Evolutionary conservation across 2,113 vertebrate genomes (phyloP).

Genomic region (Anas platyrhynchos): DNA sequence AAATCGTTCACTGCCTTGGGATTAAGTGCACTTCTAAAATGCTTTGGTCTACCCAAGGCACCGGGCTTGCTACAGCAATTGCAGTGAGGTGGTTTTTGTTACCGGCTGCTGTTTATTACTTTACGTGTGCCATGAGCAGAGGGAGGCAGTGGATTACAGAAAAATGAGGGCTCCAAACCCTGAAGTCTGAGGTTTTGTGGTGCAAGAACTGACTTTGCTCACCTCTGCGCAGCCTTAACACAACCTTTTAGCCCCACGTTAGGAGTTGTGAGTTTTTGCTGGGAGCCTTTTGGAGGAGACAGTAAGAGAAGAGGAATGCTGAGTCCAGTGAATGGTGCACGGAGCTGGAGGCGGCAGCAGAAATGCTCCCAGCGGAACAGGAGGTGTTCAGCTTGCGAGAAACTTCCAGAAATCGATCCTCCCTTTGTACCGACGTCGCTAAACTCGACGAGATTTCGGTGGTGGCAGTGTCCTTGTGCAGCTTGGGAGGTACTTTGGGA

Average conservation of each 20-base stretch:
- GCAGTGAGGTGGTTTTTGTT: background rate
- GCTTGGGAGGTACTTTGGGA: background rate
- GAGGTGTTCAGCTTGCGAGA: background rate
- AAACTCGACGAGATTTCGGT: background rate
- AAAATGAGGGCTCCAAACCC: background rate
- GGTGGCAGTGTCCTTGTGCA: background rate
- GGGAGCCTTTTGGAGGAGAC: background rate
- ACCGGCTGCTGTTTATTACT: background rate
- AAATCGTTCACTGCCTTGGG: background rate
- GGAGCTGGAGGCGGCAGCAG: background rate
- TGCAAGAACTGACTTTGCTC: background rate
- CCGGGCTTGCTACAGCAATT: background rate
- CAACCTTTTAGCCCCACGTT: background rate
- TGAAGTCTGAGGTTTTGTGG: background rate
- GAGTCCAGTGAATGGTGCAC: accelerated
- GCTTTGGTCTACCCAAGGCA: background rate
- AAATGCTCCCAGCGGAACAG: accelerated
- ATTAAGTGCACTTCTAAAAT: background rate
- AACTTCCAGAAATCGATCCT: background rate
- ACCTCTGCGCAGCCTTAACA: accelerated
- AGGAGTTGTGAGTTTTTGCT: background rate
- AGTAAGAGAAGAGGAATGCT: background rate
- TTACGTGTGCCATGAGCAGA: background rate
- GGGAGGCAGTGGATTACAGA: background rate
- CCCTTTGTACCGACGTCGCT: background rate